These are phyloP conservation scores for Nephila pilipes DNA, from an alignment of 1,140 invertebrate species.

Conservation along the genomic window DNA sequence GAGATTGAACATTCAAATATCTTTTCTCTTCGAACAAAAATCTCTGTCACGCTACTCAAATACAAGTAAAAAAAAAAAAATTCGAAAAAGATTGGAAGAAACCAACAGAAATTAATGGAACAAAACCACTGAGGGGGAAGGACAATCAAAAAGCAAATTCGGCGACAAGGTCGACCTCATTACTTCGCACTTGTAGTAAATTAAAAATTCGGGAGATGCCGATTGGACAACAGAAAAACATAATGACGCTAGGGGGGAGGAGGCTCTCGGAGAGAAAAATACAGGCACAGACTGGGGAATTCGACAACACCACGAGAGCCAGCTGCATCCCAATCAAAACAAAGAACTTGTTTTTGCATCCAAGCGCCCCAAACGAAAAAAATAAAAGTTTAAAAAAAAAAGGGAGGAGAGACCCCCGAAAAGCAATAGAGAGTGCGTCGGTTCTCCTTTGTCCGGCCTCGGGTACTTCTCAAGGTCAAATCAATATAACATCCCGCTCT, in stretches of 20 bases:
- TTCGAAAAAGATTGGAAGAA: no score
- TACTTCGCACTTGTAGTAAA: conserved; percentile 21
- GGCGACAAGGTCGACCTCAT: not conserved
- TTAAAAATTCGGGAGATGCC: conserved; percentile 10
- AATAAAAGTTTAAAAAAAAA: conserved; percentile 1
- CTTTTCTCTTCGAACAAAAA: no score
- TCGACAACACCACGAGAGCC: conserved; percentile 7
- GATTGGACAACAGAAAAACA: conserved; percentile 15
- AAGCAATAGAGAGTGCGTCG: not conserved
- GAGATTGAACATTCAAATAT: no score
- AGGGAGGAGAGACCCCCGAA: not conserved
- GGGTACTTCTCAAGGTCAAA: conserved; percentile 39
- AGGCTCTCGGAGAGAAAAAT: not conserved
- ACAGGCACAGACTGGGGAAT: not conserved
- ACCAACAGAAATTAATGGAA: not conserved
- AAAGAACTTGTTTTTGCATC: conserved; percentile 22
- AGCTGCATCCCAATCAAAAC: conserved; percentile 26
- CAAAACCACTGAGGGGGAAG: not conserved
- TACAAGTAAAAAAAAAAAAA: no score
- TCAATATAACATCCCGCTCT: conserved; percentile 49
- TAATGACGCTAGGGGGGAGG: not conserved
- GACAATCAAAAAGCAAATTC: not conserved
- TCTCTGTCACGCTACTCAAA: no score
- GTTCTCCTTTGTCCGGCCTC: conserved; percentile 27
- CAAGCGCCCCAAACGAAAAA: conserved; percentile 14